phyloP scores from a whole-genome alignment of 2,888 invertebrate genomes.

The Coelopa pilipes region DNA sequence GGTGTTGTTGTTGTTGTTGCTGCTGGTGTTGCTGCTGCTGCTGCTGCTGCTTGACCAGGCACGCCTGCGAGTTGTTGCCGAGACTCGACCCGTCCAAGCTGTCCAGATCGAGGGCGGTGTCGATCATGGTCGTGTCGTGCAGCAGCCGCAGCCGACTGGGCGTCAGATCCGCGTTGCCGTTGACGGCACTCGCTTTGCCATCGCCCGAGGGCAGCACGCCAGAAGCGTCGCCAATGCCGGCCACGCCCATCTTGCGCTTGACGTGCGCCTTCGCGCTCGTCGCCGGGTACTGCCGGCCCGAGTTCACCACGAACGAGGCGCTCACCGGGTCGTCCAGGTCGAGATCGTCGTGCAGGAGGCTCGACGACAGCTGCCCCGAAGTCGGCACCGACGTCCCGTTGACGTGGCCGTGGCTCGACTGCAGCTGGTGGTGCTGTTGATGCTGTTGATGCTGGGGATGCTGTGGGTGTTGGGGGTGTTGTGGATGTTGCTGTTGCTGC shows the following conservation, averaged over 20 bases:
- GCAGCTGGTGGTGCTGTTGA: constrained; percentile 37
- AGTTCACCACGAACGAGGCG: constrained; percentile 61
- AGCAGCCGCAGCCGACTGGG: constrained; percentile 81
- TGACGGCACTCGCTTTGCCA: constrained; percentile 44
- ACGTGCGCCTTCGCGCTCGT: constrained; percentile 40
- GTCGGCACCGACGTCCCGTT: constrained; percentile 21
- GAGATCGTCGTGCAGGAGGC: constrained; percentile 64
- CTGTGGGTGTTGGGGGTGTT: constrained; percentile 33
- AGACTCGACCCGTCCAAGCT: constrained; percentile 81
- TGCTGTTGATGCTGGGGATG: constrained; percentile 36
- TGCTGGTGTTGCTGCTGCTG: background rate
- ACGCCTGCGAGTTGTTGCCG: constrained; percentile 76
- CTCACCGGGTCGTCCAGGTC: constrained; percentile 67
- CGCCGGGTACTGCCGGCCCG: constrained; percentile 32
- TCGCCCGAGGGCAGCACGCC: background rate
- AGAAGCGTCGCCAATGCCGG: constrained; percentile 38
- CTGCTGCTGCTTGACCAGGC: constrained; percentile 68
- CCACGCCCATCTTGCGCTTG: constrained; percentile 45
- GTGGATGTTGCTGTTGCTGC: constrained; percentile 19
- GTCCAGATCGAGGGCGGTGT: constrained; percentile 88
- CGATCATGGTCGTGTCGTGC: constrained; percentile 91
- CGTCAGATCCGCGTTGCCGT: constrained; percentile 62
- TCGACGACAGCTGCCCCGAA: constrained; percentile 55
- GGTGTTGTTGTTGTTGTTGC: too few relatives aligned
- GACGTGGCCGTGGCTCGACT: constrained; percentile 38